phyloP scores from a whole-genome alignment of 1,140 invertebrate genomes.

The Pissodes strobi region DNA sequence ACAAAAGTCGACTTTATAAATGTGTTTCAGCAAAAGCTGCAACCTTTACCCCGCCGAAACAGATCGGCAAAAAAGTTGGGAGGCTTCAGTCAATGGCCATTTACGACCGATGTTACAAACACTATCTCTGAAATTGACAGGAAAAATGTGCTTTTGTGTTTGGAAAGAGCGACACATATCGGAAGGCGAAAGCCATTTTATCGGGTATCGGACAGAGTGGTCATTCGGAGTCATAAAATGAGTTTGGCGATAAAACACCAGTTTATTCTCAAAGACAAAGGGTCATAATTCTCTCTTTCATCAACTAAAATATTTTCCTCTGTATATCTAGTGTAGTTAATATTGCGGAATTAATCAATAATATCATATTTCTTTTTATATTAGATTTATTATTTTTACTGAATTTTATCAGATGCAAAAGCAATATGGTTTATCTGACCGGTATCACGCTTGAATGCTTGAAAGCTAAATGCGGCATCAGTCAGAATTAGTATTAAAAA shows the following conservation, averaged over 20 bases:
- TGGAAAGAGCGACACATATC: background rate
- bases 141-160: slow-evolving; percentile 36
- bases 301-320: background rate
- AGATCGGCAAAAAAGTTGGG: background rate
- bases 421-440: too few relatives aligned
- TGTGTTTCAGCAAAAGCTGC: background rate
- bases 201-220: background rate
- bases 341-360: too few relatives aligned
- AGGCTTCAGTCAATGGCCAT: slow-evolving; percentile 32
- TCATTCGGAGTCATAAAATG: slow-evolving; percentile 5
- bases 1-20: too few relatives aligned
- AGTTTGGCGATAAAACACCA: background rate
- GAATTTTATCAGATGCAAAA: too few relatives aligned
- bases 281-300: background rate
- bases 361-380: too few relatives aligned
- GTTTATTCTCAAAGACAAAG: background rate
- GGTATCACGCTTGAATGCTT: too few relatives aligned
- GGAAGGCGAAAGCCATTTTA: background rate
- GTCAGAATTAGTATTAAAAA: too few relatives aligned
- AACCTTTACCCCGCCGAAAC: background rate
- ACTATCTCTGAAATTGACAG: slow-evolving; percentile 44
- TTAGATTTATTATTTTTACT: too few relatives aligned
- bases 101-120: slow-evolving; percentile 27
- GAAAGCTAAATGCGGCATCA: too few relatives aligned
- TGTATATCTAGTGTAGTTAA: too few relatives aligned